Percentiles rank a stretch among this genome's conserved stretches.
Evolutionary conservation across 1,140 invertebrate genomes (phyloP).

Genomic region (Neomicropteryx cornuta): DNA sequence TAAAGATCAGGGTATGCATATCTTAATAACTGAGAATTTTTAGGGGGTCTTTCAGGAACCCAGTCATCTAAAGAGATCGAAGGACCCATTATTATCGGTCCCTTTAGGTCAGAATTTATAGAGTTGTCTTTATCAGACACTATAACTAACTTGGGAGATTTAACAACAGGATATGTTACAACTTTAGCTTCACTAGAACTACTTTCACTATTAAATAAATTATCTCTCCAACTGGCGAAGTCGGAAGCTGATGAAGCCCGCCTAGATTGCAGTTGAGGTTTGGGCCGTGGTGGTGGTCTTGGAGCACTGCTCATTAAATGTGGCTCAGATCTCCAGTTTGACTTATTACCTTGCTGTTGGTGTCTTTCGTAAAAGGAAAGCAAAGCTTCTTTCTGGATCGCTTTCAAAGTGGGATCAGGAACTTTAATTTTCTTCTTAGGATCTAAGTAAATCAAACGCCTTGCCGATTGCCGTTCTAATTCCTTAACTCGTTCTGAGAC

Average conservation of each 20-base stretch:
- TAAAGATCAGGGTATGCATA: conserved; percentile 34
- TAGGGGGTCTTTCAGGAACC: conserved; percentile 57
- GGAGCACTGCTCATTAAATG: conserved; percentile 21
- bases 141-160: too few species aligned
- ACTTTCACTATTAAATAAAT: conserved; percentile 12
- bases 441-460: conserved; percentile 62
- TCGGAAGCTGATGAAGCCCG: conserved; percentile 59
- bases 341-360: conserved; percentile 23
- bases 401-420: conserved; percentile 69
- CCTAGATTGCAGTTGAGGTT: conserved; percentile 40
- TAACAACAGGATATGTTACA: too few species aligned
- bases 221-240: conserved; percentile 42
- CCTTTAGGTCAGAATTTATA: conserved; percentile 19
- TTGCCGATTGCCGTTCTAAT: conserved; percentile 51
- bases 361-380: conserved; percentile 77
- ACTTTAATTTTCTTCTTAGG: conserved; percentile 65
- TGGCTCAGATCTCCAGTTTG: neutral
- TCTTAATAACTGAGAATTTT: conserved; percentile 58
- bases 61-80: conserved; percentile 56
- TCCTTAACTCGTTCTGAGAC: conserved; percentile 68
- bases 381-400: conserved; percentile 77
- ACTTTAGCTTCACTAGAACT: too few species aligned
- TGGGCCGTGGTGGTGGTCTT: conserved; percentile 44
- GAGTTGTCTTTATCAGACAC: too few species aligned
- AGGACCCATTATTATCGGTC: conserved; percentile 51